Conservation (phyloP, 2,113 vertebrate species). For the Nettapus auritus region DNA sequence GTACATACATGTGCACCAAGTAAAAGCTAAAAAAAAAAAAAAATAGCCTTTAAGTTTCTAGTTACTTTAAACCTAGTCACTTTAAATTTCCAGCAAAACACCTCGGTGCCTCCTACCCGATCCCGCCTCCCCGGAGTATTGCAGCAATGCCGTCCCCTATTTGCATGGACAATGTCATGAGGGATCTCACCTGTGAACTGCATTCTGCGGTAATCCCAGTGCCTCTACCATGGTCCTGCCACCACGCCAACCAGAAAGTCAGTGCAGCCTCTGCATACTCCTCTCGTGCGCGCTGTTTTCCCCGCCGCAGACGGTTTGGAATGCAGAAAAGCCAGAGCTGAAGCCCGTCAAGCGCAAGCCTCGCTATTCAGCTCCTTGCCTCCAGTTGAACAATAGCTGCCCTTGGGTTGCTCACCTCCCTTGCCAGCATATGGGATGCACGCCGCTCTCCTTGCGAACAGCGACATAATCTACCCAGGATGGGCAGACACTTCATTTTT, state of each 20-base stretch:
- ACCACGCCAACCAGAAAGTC: slow-evolving; percentile 49
- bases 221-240: slow-evolving; percentile 72
- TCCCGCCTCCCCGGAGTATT: neutral
- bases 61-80: neutral
- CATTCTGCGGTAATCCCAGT: slow-evolving; percentile 59
- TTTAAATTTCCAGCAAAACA: neutral
- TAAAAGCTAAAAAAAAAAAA: neutral
- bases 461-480: neutral
- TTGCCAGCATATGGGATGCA: neutral
- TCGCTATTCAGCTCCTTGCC: slow-evolving; percentile 21
- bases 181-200: slow-evolving; percentile 80
- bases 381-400: slow-evolving; percentile 73
- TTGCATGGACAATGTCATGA: neutral
- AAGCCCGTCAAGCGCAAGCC: slow-evolving; percentile 67
- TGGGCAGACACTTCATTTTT: neutral
- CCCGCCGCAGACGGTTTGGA: slow-evolving; percentile 72
- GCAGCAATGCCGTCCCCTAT: neutral
- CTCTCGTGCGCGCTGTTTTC: neutral
- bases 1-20: accelerated
- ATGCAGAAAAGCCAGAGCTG: slow-evolving; percentile 80
- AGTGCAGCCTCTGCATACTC: neutral
- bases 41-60: neutral
- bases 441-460: neutral
- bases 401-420: slow-evolving; percentile 10
- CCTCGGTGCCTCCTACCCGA: neutral